Base-by-base conservation (phyloP, 2,888 invertebrate genomes). In the Habrosyne pyritoides region DNA sequence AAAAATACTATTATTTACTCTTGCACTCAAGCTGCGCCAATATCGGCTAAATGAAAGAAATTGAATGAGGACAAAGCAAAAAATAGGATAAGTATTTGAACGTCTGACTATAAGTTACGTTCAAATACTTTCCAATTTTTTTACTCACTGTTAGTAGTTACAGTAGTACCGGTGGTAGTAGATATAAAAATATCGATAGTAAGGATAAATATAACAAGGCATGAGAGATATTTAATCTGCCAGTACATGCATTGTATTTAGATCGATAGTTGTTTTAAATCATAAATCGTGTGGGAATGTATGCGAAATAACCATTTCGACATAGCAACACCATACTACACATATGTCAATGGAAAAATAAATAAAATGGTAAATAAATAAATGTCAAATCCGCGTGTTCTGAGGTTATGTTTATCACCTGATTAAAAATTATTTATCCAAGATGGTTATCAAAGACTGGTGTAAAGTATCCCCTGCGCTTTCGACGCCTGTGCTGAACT, bases 401-500 rank as follows among this genome's bases (percentile, higher is more conserved):
- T 22, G 48, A 47, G 53, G 46, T 56, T 36, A 36, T 49, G 54
- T 28, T 48, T 52, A 36, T 51, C 18, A 10, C 6, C n/a, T 18
- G 14, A 54, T n/a, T n/a, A 33, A 28, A 53, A 57, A 26, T 36
- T 47, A 54, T 56, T 51, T 52, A 56, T 55, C 21, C 50, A 79
- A 64, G 66, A 93, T 92, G 92, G 90, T 87, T 46, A 87, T 83
- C 54, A 93, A 90, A 75, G 78, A 85, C 51, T 93, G 93, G 93
- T 63, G 68, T 2, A 86, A 86, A 71, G 80, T 92, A 14, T 74
- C 69, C 28, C 93, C 93, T 10, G 76, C 86, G 1, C 72, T 94
- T 47, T 94, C 94, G 0, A 67, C 80, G 62, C 87, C 93, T 0
- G 89, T 94, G 21, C 67, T 94, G 46, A 87, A 84, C 55, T 93